A percentile compares a stretch with the other conserved stretches of the same genome.
phyloP scores from a whole-genome alignment of 2,797 vertebrate species.

The Xyrichtys novacula region DNA sequence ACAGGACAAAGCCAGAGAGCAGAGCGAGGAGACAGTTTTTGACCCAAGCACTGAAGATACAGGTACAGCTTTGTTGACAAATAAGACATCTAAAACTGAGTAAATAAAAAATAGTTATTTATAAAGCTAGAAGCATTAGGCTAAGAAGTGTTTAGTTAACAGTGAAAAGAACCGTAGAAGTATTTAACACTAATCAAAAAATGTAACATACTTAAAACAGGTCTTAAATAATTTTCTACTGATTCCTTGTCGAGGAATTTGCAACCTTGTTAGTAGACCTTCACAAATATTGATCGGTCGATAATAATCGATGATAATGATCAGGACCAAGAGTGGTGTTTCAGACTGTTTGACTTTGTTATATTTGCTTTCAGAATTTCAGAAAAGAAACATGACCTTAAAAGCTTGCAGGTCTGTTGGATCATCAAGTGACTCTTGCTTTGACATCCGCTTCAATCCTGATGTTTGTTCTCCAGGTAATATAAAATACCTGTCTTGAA shows the following conservation, averaged over 20 bases:
- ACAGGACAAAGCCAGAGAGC: constrained; percentile 11
- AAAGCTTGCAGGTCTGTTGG: constrained; percentile 88
- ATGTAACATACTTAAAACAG: no score
- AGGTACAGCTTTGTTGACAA: constrained; percentile 17
- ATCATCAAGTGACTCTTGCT: constrained; percentile 88
- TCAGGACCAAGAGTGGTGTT: background rate
- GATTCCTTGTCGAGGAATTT: background rate
- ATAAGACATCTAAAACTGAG: background rate
- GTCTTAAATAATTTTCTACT: no score
- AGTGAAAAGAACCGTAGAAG: no score
- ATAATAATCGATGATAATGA: no score
- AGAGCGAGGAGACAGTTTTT: constrained; percentile 21
- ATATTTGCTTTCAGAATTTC: constrained; percentile 41
- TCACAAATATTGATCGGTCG: no score
- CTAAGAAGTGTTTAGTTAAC: background rate
- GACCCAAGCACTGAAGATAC: constrained; percentile 10
- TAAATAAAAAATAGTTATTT: background rate
- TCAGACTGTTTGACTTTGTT: background rate
- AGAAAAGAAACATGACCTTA: constrained; percentile 84
- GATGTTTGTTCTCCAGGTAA: constrained; percentile 94
- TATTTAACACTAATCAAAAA: no score
- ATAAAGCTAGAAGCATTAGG: constrained; percentile 9
- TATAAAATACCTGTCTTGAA: background rate
- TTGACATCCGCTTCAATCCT: constrained; percentile 94
- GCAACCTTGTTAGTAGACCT: background rate